Evolutionary conservation across 2,888 invertebrate genomes (phyloP).

Genomic region (Mesodorylaimus sp.): DNA sequence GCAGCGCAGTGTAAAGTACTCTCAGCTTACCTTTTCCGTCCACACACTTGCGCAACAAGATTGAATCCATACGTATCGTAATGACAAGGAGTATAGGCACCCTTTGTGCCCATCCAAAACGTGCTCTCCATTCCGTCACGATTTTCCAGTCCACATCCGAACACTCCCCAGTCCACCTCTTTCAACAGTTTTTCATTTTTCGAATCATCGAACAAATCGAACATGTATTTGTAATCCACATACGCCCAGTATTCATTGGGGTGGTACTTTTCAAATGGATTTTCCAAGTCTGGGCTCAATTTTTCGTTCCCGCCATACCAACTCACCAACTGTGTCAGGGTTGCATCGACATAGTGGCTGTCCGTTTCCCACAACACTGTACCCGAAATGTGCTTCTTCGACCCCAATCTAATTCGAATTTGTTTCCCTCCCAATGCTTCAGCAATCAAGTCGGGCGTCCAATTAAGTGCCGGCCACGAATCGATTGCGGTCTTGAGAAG

Average conservation of each 20-base stretch:
- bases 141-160: slow-evolving; percentile 39
- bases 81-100: slow-evolving; percentile 81
- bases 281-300: background rate
- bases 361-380: slow-evolving; percentile 48
- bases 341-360: slow-evolving; percentile 43
- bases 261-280: background rate
- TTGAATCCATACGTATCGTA: slow-evolving; percentile 84
- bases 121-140: slow-evolving; percentile 51
- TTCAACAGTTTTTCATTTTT: slow-evolving; percentile 39
- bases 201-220: slow-evolving; percentile 47
- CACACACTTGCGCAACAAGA: slow-evolving; percentile 67
- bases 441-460: too few relatives aligned
- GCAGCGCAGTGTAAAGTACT: background rate
- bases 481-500: too few relatives aligned
- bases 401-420: slow-evolving; percentile 1
- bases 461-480: too few relatives aligned
- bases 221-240: slow-evolving; percentile 64
- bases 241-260: slow-evolving; percentile 46
- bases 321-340: slow-evolving; percentile 45
- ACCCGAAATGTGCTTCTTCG: background rate
- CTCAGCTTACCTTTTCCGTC: slow-evolving; percentile 31
- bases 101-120: slow-evolving; percentile 66
- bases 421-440: background rate
- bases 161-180: slow-evolving; percentile 30
- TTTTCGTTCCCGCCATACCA: slow-evolving; percentile 22